A percentile compares a stretch with the other conserved stretches of the same genome.
phyloP scores from a whole-genome alignment of 2,888 invertebrate species.

The Nasonia oneida region DNA sequence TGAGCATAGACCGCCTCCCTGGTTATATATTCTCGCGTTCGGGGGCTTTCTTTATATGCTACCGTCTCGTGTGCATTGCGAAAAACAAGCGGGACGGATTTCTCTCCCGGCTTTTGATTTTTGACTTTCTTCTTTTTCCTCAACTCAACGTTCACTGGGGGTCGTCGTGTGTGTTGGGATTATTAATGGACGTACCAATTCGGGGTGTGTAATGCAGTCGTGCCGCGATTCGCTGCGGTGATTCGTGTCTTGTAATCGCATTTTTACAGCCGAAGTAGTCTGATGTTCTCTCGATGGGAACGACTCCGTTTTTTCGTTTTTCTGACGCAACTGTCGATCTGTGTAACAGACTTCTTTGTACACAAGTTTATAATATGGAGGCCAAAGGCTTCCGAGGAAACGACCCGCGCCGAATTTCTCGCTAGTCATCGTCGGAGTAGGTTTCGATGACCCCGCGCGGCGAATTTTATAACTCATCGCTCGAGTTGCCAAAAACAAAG shows the following conservation, averaged over 20 bases:
- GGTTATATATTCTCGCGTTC: too few species aligned
- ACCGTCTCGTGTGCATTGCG: slow-evolving; percentile 14
- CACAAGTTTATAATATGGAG: not conserved
- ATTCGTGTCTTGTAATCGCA: slow-evolving; percentile 56
- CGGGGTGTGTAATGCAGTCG: not conserved
- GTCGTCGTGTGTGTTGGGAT: not conserved
- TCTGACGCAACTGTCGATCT: not conserved
- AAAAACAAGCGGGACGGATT: slow-evolving; percentile 56
- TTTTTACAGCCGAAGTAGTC: slow-evolving; percentile 46
- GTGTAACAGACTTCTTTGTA: not conserved
- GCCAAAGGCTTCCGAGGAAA: not conserved
- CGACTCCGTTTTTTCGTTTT: not conserved
- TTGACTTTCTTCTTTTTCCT: not conserved
- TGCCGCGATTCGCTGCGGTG: slow-evolving; percentile 43
- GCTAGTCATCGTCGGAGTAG: not conserved
- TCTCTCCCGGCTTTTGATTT: slow-evolving; percentile 16
- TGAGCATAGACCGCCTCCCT: not conserved
- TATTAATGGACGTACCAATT: slow-evolving; percentile 48
- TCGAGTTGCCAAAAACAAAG: not conserved
- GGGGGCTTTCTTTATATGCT: not conserved
- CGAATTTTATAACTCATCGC: not conserved
- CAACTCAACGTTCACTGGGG: not conserved
- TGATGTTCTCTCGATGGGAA: slow-evolving; percentile 33
- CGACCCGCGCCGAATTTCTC: not conserved
- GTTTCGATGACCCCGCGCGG: not conserved